Conservation (phyloP, 2,797 vertebrate species). For the Natrix natrix region DNA sequence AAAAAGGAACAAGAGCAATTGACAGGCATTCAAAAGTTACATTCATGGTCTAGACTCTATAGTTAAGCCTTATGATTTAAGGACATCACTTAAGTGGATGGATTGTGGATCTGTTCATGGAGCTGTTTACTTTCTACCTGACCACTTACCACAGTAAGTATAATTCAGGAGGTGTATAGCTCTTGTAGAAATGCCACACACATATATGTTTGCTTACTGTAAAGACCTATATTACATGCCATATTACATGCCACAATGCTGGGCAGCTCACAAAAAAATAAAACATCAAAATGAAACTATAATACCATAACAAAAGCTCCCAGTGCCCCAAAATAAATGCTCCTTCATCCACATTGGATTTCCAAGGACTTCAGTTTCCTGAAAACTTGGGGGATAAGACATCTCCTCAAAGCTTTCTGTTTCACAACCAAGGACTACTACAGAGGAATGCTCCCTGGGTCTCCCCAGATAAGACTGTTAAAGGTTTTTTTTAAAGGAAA, state of each 20-base stretch:
- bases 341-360: neutral
- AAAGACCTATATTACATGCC: neutral
- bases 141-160: neutral
- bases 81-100: neutral
- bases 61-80: neutral
- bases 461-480: neutral
- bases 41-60: neutral
- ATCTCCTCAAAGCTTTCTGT: neutral
- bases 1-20: neutral
- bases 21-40: neutral
- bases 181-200: neutral
- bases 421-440: neutral
- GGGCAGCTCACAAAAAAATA: neutral
- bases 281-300: neutral
- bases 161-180: neutral
- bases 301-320: neutral
- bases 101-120: neutral
- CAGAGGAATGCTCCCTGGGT: neutral
- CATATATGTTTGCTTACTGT: neutral
- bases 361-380: neutral
- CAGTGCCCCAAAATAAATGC: neutral
- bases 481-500: neutral
- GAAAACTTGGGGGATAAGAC: neutral
- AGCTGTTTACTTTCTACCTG: neutral
- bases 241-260: neutral